Base-by-base conservation (phyloP, 2,888 invertebrate genomes). In the Epirrhoe alternata region DNA sequence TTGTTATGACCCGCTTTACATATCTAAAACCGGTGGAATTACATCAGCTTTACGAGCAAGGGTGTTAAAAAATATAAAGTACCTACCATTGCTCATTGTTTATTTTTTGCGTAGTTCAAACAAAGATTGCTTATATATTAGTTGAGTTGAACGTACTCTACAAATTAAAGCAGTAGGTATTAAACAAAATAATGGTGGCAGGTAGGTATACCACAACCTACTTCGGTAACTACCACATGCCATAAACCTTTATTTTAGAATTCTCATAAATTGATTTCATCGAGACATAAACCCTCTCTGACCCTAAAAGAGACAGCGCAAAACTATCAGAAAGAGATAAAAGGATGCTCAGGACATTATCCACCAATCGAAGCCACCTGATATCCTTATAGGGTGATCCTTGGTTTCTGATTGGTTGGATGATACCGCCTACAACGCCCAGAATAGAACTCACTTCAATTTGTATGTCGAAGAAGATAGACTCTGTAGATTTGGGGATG, bases 361-460 rank as follows among this genome's bases (percentile, higher is more conserved):
- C 69, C 63, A 74, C 92, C 92, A 92, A 91, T 93, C 81, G 76
- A 71, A 74, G 70, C 54, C 53, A 61, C 71, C 73, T 74, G 69
- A 83, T 90, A 88, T 92, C 92, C 92, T 92, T 87, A 63, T 77
- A 89, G 86, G 87, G 85, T 82, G 80, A 91, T 91, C 88, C 89
- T 90, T 82, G 77, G 53, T 67, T 75, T 78, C 74, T 82, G 84
- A 92, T 93, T 92, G 92, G 92, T 72, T 64, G 82, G 69, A 69
- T 76, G 91, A 92, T 84, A 91, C 88, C 90, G 89, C 89, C 87
- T 87, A 69, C 70, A 67, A 86, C 90, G 88, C 90, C 90, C 86
- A 80, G 77, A 79, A 80, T 82, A 79, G 84, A 84, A 87, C 85
- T 84, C 89, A 91, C 90, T 92, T 84, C 84, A 87, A 88, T 89